These are phyloP conservation scores for Papilio protenor DNA, from an alignment of 2,888 invertebrate genomes.

Conservation along the genomic window DNA sequence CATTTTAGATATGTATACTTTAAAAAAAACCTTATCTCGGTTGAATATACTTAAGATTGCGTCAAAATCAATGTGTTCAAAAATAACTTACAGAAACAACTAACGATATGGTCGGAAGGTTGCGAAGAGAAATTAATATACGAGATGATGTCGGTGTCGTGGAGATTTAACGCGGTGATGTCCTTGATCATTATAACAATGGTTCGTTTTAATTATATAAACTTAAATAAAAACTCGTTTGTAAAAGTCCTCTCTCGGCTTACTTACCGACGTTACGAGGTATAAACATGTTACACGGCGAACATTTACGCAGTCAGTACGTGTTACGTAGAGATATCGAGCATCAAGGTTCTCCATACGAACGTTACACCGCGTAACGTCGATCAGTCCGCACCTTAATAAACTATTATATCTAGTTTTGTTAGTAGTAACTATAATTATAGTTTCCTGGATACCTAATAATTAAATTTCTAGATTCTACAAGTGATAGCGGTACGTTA, in stretches of 20 bases:
- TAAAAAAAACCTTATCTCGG: not conserved
- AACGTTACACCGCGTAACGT: too few relatives aligned
- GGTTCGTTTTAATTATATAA: slow-evolving; percentile 54
- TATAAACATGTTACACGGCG: too few relatives aligned
- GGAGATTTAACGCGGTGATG: slow-evolving; percentile 78
- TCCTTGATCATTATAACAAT: slow-evolving; percentile 73
- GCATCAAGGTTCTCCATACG: too few relatives aligned
- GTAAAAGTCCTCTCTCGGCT: not conserved
- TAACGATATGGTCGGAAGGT: slow-evolving; percentile 76
- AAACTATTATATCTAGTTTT: too few relatives aligned
- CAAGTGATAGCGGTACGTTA: slow-evolving; percentile 75
- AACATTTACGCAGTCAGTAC: too few relatives aligned
- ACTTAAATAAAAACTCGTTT: slow-evolving; percentile 10
- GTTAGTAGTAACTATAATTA: not conserved
- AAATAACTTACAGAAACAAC: slow-evolving; percentile 57
- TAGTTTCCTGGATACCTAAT: not conserved
- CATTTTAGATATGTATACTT: not conserved
- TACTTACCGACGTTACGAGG: not conserved
- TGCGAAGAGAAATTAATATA: slow-evolving; percentile 78
- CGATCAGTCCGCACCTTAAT: too few relatives aligned
- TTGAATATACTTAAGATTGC: slow-evolving; percentile 13
- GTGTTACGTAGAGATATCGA: too few relatives aligned
- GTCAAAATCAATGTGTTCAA: slow-evolving; percentile 4
- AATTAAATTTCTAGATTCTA: slow-evolving; percentile 59
- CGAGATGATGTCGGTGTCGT: slow-evolving; percentile 79